These are phyloP conservation scores for Macrostomum lignano DNA, from an alignment of 1,140 invertebrate species.

Conservation along the genomic window DNA sequence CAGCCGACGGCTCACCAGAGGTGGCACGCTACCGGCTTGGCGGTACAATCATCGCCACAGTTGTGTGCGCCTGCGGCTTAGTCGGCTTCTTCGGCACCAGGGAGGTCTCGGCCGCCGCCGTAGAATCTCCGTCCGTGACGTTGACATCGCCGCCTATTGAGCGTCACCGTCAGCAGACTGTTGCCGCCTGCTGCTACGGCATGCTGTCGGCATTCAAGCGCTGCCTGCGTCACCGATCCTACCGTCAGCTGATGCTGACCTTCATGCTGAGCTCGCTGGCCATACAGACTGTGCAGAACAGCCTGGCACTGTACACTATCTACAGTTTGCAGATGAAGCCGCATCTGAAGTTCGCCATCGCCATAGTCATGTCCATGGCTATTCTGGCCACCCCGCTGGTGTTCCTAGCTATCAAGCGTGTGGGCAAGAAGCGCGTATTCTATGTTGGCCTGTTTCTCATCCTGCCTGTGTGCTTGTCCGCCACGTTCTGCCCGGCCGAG, in stretches of 20 bases:
- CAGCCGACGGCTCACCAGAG: too few relatives aligned
- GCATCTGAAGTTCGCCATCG: slow-evolving; percentile 14
- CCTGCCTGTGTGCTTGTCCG: slow-evolving; percentile 9
- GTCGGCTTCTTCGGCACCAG: too few relatives aligned
- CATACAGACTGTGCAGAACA: slow-evolving; percentile 20
- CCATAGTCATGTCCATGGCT: slow-evolving; percentile 15
- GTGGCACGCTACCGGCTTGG: too few relatives aligned
- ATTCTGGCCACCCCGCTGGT: slow-evolving; percentile 17
- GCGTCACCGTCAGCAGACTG: too few relatives aligned
- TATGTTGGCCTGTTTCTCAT: slow-evolving; percentile 13
- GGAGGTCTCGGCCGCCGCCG: too few relatives aligned
- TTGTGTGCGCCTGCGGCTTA: too few relatives aligned
- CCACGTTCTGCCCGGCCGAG: slow-evolving; percentile 12
- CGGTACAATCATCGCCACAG: too few relatives aligned
- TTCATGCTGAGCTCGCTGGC: neutral
- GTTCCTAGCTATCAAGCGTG: slow-evolving; percentile 12
- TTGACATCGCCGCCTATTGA: too few relatives aligned
- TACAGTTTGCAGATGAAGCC: slow-evolving; percentile 14
- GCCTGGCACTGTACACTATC: slow-evolving; percentile 16
- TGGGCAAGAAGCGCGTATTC: slow-evolving; percentile 20
- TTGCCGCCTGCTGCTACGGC: too few relatives aligned
- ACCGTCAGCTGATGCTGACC: slow-evolving; percentile 3
- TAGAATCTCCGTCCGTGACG: too few relatives aligned
- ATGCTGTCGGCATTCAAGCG: too few relatives aligned
- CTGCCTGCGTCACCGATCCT: too few relatives aligned